Evolutionary conservation across 2,113 vertebrate species (phyloP), one percentile per base, ranked within the genome.

Genomic region (Calcarius ornatus): DNA sequence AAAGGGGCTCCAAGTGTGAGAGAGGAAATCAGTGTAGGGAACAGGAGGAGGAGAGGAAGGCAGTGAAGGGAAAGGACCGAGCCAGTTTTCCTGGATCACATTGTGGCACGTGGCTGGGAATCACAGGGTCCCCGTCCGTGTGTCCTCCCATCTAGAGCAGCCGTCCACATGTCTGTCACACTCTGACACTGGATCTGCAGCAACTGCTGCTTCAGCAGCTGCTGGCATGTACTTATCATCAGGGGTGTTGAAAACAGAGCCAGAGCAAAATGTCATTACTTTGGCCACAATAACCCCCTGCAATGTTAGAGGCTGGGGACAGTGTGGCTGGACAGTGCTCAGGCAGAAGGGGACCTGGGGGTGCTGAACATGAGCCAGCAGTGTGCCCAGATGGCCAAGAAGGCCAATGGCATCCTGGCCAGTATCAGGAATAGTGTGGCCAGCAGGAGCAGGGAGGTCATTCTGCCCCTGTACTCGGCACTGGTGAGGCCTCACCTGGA

Each of bases 151-250:
- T 66, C 51, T 20, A 5, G 81, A 90, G 92, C 88, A 56, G 84
- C 95, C 78, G 0, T 54, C 80, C 94, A 71, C 97, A 92, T 80
- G 97, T 68, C 94, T 86, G 97, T 97, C 97, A 97, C 95, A 91
- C 97, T 93, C 93, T 97, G 97, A 97, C 94, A 97, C 91, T 40
- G 86, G 94, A 97, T 95, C 97, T 84, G 81, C 81, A 59, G 95
- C 91, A 95, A 95, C 96, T 97, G 97, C 61, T 94, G 12, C 59
- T 73, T 96, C 95, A 96, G 92, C 86, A 53, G 89, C 79, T 95
- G 86, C 86, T 94, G 63, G 86, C 92, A 37, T 4, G 10, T 28
- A 56, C 87, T 94, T 94, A 91, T 96, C 92, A 83, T 82, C 75
- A 68, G 69, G 15, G 59, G 83, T 81, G 88, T 80, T 81, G 69